These are phyloP conservation scores for Limnephilus auricula DNA, from an alignment of 2,888 invertebrate species.

Conservation along the genomic window DNA sequence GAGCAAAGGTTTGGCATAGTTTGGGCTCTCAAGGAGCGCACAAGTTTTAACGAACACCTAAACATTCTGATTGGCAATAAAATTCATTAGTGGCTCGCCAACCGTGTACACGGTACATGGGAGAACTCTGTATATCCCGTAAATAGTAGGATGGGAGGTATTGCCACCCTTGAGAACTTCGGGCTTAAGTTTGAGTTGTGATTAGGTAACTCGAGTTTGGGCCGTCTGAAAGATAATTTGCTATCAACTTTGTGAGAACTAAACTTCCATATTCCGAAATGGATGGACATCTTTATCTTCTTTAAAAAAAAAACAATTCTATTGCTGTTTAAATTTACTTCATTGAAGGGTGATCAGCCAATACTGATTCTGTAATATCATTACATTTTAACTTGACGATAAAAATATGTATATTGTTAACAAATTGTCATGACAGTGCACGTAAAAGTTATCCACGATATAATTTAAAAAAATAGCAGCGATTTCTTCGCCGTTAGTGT, in stretches of 20 bases:
- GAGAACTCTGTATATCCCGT: conserved; percentile 44
- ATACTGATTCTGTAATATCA: neutral
- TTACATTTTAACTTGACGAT: neutral
- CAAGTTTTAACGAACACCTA: conserved; percentile 61
- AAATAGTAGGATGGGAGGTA: conserved; percentile 3
- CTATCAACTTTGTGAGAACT: conserved; percentile 60
- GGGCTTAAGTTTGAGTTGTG: conserved; percentile 63
- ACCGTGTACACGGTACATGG: conserved; percentile 25
- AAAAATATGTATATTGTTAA: too few species aligned
- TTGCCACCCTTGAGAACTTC: conserved; percentile 50
- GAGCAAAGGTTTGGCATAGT: conserved; percentile 19
- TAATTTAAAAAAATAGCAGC: too few species aligned
- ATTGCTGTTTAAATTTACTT: neutral
- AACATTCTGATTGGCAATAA: conserved; percentile 63
- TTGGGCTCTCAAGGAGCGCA: conserved; percentile 34
- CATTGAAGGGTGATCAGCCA: neutral
- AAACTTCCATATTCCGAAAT: conserved; percentile 26
- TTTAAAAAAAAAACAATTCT: neutral
- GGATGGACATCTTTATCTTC: neutral
- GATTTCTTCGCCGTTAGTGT: too few species aligned
- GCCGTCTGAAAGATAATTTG: conserved; percentile 61
- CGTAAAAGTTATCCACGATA: too few species aligned
- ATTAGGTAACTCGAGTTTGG: conserved; percentile 59
- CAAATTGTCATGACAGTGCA: too few species aligned
- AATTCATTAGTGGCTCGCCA: conserved; percentile 60